Evolutionary conservation across 2,888 invertebrate species (phyloP).

Genomic region (Drosophila prolongata): DNA sequence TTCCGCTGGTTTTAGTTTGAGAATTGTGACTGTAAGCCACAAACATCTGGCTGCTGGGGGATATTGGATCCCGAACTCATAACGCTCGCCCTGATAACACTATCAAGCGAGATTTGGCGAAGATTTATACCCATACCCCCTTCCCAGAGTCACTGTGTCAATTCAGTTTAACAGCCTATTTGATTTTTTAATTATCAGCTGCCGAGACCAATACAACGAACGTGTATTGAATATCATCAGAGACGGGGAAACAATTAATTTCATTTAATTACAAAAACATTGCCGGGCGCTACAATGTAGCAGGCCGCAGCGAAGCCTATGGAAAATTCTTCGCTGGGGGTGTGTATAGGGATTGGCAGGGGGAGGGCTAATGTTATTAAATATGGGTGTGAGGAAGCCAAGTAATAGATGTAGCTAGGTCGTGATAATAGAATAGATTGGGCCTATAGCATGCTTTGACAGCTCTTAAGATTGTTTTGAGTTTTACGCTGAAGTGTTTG

Average conservation of each 20-base stretch:
- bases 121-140: conserved; percentile 6
- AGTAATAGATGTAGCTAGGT: conserved; percentile 8
- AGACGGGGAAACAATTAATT: conserved; percentile 30
- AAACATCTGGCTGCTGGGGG: conserved; percentile 24
- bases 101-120: conserved; percentile 15
- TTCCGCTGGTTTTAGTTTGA: background rate
- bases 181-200: conserved; percentile 54
- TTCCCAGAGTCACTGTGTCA: conserved; percentile 71
- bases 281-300: conserved; percentile 22
- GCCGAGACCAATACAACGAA: background rate
- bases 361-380: background rate
- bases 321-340: conserved; percentile 8
- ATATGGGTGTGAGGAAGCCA: conserved; percentile 33
- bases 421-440: conserved; percentile 25
- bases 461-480: conserved; percentile 19
- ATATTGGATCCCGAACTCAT: conserved; percentile 6
- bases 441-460: conserved; percentile 2
- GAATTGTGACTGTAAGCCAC: background rate
- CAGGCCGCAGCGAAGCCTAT: conserved; percentile 27
- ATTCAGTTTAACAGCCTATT: conserved; percentile 72
- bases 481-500: conserved; percentile 7
- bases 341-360: background rate
- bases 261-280: conserved; percentile 36
- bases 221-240: conserved; percentile 6
- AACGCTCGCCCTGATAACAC: conserved; percentile 18